A percentile compares a stretch with the other conserved stretches of the same genome.
Evolutionary conservation across 2,888 invertebrate genomes (phyloP).

Genomic region (Patella pellucida): DNA sequence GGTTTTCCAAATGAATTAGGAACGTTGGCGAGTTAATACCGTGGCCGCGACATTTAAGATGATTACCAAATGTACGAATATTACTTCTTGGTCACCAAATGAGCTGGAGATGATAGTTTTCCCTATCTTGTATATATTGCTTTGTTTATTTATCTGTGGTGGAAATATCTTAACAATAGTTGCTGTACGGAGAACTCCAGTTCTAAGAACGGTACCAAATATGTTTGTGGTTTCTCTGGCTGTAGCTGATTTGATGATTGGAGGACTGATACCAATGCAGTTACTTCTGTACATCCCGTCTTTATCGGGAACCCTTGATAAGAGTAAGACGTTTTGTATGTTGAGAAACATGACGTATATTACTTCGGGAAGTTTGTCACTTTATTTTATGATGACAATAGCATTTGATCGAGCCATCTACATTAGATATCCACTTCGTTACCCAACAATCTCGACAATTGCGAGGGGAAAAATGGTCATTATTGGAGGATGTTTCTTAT

Average conservation of each 20-base stretch:
- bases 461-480: neutral
- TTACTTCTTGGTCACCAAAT: too few relatives aligned
- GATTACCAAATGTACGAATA: too few relatives aligned
- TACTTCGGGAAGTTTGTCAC: constrained; percentile 18
- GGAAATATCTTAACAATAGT: constrained; percentile 21
- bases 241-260: constrained; percentile 15
- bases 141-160: constrained; percentile 3
- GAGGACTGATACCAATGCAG: constrained; percentile 22
- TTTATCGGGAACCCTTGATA: constrained; percentile 3
- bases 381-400: constrained; percentile 24
- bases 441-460: neutral
- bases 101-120: too few relatives aligned
- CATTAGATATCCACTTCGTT: neutral
- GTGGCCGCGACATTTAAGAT: too few relatives aligned
- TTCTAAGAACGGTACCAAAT: constrained; percentile 18
- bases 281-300: constrained; percentile 15
- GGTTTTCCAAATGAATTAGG: too few relatives aligned
- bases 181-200: neutral
- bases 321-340: constrained; percentile 22
- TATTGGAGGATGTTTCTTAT: neutral
- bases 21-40: too few relatives aligned
- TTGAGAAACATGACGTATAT: constrained; percentile 21
- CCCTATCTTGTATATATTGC: neutral
- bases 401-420: constrained; percentile 27
- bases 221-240: constrained; percentile 20